Conservation (phyloP, 2,113 vertebrate species). For the Tachysurus fulvidraco region DNA sequence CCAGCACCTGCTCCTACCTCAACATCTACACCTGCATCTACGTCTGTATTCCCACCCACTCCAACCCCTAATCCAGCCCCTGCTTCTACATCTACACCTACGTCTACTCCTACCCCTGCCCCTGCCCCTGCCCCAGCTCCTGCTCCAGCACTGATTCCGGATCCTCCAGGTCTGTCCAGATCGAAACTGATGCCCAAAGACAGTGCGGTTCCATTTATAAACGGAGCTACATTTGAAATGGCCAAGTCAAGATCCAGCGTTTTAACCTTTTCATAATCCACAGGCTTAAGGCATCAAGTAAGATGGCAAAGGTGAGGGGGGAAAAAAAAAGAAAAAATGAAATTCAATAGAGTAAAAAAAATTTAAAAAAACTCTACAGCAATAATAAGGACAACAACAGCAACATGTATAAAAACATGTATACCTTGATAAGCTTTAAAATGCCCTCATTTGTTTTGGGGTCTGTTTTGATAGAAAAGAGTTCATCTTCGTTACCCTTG, state of each 20-base stretch:
- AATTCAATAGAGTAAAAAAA: neutral
- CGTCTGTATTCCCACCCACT: neutral
- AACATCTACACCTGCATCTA: slow-evolving; percentile 23
- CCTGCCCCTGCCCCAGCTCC: slow-evolving; percentile 30
- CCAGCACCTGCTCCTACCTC: slow-evolving; percentile 22
- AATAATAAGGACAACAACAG: neutral
- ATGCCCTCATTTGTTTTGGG: slow-evolving; percentile 86
- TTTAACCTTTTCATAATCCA: slow-evolving; percentile 77
- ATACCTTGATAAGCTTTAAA: slow-evolving; percentile 80
- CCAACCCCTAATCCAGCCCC: slow-evolving; percentile 27
- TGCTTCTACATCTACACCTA: neutral
- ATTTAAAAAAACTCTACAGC: neutral
- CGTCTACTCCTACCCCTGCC: neutral
- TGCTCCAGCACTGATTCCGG: neutral
- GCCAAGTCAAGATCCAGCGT: slow-evolving; percentile 68
- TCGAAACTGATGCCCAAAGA: slow-evolving; percentile 31
- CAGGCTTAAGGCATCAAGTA: slow-evolving; percentile 40
- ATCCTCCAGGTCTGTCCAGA: neutral
- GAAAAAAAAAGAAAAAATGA: neutral
- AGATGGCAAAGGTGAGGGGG: neutral
- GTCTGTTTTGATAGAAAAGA: slow-evolving; percentile 86
- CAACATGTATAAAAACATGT: neutral
- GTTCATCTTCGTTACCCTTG: slow-evolving; percentile 83
- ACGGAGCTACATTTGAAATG: slow-evolving; percentile 77
- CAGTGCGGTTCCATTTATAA: slow-evolving; percentile 65